Base-by-base conservation (phyloP, 2,888 invertebrate species). In the Molorchus minor region DNA sequence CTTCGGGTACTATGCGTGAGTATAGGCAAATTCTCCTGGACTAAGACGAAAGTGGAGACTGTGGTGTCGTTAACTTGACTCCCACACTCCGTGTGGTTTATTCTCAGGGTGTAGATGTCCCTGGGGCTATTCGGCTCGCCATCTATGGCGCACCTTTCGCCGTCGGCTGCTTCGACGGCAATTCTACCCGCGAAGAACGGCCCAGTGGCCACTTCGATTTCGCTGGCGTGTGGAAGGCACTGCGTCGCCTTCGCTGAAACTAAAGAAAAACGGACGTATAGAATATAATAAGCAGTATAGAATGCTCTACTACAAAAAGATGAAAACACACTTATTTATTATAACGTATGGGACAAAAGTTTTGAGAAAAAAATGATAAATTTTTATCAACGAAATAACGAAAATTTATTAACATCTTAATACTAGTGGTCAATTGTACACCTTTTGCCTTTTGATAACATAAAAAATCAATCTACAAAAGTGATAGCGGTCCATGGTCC, bases 121-220 rank as follows among this genome's bases (percentile, higher is more conserved):
- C 87, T 85, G 0, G 87, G 83, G 77, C 90, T 91, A 69, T 86
- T 85, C 1, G 89, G 86, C 75, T 92, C 87, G 16, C 93, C 92
- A 70, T 90, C 89, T 41, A 92, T 82, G 8, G 88, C 87, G 74
- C 93, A 92, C 30, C 88, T 83, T 70, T 87, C 87, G 1, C 88
- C 88, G 74, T 89, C 89, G 0, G 86, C 85, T 0, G 90, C 87
- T 76, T 90, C 90, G 1, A 89, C 89, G 0, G 88, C 89, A 60
- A 93, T 91, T 60, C 90, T 85, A 1, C 92, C 92, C 0, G 88
- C 90, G 76, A 93, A 93, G 75, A 86, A 87, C 0, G 92, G 93
- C 0, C 93, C 93, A 0, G 92, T 93, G 10, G 91, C 88, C 3
- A 93, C 91, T 78, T 91, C 90, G 46, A 93, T 92, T 77, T 92